Evolutionary conservation across 2,797 vertebrate species (phyloP), one percentile per base, ranked within the genome.

Genomic region (Channa striata): DNA sequence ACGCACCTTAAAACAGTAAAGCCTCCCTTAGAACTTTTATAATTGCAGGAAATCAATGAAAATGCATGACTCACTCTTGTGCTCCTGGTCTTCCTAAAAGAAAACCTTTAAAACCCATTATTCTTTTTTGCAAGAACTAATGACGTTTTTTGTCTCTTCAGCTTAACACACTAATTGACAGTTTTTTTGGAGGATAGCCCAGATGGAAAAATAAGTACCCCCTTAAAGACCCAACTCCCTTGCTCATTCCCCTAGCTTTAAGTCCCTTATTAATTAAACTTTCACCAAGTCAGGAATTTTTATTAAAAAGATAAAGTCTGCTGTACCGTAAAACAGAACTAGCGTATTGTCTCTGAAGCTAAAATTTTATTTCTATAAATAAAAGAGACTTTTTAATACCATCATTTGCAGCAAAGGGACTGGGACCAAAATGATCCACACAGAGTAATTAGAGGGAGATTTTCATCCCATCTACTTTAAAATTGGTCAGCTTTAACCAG

Each of bases 201-300:
- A 94, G 92, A 94, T 92, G 93, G 92, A 94, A 94, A 95, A 94
- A 94, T 94, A 93, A 93, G 92, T 93, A 90, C 87, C 89, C 91
- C 91, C 92, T 94, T 94, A 93, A 94, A 95, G 92, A 93, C 92
- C 90, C 84, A 90, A 91, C 89, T 94, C 92, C 92, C 91, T 89
- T 89, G 92, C 86, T 91, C 91, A 92, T 93, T 92, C 87, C 85
- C 77, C 63, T 85, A 77, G 89, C 92, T 93, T 94, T 93, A 94
- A 94, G 92, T 93, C 90, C 90, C 91, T 93, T 94, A 94, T 95
- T 95, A 95, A 95, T 94, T 95, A 94, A 94, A 95, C 93, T 93
- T 94, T 93, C 92, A 92, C 91, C 91, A 94, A 94, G 90, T 94
- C 89, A 85, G 88, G 82, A 86, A 52, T 91, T 93, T 93, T 93